Evolutionary conservation across 2,797 vertebrate genomes (phyloP).

Genomic region (Lepilemur septentrionalis): DNA sequence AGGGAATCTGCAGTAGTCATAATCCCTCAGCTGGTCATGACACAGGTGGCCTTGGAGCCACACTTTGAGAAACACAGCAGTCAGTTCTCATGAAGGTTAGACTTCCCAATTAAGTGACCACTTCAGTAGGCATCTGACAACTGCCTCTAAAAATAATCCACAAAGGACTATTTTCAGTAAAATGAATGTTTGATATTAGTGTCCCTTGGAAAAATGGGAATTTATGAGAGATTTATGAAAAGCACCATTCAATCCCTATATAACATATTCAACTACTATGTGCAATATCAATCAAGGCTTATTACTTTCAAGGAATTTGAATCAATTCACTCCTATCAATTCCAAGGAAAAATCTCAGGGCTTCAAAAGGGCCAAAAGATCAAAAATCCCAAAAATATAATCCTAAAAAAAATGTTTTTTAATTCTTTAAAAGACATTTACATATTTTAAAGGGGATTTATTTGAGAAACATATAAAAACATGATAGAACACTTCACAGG

Average conservation of each 20-base stretch:
- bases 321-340: not conserved
- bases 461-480: not conserved
- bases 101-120: not conserved
- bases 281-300: not conserved
- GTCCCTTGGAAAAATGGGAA: not conserved
- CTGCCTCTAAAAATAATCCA: not conserved
- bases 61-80: not conserved
- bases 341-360: not conserved
- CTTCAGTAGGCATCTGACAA: not conserved
- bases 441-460: not conserved
- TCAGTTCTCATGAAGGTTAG: not conserved
- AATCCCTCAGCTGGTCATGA: not conserved
- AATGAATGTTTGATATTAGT: not conserved
- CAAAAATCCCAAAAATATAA: not conserved
- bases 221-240: not conserved
- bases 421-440: not conserved
- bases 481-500: not conserved
- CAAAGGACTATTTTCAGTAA: not conserved
- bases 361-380: not conserved
- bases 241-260: not conserved
- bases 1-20: not conserved
- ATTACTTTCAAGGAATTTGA: not conserved
- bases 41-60: not conserved
- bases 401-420: not conserved
- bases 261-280: not conserved